A percentile compares a stretch with the other conserved stretches of the same genome.
Conservation (phyloP, 1,140 invertebrate species). For the Thaumatotibia leucotreta region DNA sequence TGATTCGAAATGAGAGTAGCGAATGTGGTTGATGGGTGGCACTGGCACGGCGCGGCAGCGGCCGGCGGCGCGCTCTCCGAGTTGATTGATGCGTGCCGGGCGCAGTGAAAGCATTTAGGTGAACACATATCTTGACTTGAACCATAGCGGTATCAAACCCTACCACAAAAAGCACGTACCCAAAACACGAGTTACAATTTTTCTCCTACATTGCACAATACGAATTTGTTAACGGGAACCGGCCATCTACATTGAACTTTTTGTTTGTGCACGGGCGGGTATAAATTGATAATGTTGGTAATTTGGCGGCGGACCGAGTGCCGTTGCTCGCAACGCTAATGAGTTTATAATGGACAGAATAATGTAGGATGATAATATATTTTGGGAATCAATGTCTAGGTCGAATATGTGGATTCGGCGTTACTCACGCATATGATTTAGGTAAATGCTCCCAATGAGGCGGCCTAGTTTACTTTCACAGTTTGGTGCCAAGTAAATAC, state of each 20-base stretch:
- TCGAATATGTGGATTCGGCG: conserved; percentile 35
- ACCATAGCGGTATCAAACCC: conserved; percentile 57
- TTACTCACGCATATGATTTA: conserved; percentile 5
- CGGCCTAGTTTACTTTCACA: conserved; percentile 6
- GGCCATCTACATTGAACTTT: conserved; percentile 69
- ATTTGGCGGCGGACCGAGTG: conserved; percentile 67
- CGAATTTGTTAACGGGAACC: conserved; percentile 73
- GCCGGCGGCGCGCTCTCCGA: background rate
- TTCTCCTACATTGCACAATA: conserved; percentile 74
- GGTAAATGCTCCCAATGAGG: conserved; percentile 2
- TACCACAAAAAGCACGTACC: conserved; percentile 47
- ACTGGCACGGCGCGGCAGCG: background rate
- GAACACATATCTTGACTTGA: conserved; percentile 37
- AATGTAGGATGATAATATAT: conserved; percentile 67
- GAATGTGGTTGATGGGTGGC: background rate
- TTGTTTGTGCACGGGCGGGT: conserved; percentile 66
- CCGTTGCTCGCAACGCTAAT: conserved; percentile 72
- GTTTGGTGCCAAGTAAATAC: background rate
- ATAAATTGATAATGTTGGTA: conserved; percentile 75
- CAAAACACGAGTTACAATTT: conserved; percentile 67
- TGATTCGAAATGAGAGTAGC: background rate
- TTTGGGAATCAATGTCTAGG: conserved; percentile 71
- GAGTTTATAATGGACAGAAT: conserved; percentile 73
- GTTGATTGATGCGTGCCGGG: background rate
- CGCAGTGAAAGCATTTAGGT: conserved; percentile 59